phyloP scores from a whole-genome alignment of 2,797 vertebrate genomes.

The Argentina silus region DNA sequence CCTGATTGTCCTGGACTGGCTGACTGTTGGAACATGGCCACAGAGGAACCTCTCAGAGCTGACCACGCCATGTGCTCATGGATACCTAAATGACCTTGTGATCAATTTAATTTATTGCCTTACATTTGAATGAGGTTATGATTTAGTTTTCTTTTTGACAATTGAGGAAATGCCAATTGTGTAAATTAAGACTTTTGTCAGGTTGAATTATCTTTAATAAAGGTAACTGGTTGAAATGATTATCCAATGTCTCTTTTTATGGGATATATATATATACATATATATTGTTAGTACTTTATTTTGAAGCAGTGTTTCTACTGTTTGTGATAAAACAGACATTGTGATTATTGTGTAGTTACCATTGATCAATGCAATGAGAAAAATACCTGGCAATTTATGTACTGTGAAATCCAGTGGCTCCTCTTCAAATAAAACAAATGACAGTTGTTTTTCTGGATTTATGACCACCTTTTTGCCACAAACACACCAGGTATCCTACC shows the following conservation, averaged over 20 bases:
- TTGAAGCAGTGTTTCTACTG: too few species aligned
- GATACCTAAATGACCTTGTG: constrained; percentile 9
- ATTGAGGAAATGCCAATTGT: constrained; percentile 50
- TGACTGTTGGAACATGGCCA: neutral
- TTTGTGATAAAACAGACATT: too few species aligned
- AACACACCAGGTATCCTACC: too few species aligned
- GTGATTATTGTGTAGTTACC: too few species aligned
- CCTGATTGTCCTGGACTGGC: constrained; percentile 27
- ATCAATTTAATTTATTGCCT: constrained; percentile 13
- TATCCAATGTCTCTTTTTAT: neutral
- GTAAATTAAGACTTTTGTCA: constrained; percentile 27
- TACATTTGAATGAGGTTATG: constrained; percentile 5
- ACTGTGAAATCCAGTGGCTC: neutral
- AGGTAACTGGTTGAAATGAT: neutral
- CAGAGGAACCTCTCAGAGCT: neutral
- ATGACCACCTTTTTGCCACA: too few species aligned
- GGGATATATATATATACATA: neutral
- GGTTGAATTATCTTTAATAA: constrained; percentile 44
- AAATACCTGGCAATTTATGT: too few species aligned
- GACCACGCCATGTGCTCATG: neutral
- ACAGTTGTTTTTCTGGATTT: too few species aligned
- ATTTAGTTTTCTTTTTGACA: constrained; percentile 33
- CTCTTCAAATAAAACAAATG: neutral
- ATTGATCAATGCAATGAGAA: too few species aligned
- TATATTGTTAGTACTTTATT: too few species aligned